Base-by-base conservation (phyloP, 2,888 invertebrate genomes). In the Tetheella fluctuosa region DNA sequence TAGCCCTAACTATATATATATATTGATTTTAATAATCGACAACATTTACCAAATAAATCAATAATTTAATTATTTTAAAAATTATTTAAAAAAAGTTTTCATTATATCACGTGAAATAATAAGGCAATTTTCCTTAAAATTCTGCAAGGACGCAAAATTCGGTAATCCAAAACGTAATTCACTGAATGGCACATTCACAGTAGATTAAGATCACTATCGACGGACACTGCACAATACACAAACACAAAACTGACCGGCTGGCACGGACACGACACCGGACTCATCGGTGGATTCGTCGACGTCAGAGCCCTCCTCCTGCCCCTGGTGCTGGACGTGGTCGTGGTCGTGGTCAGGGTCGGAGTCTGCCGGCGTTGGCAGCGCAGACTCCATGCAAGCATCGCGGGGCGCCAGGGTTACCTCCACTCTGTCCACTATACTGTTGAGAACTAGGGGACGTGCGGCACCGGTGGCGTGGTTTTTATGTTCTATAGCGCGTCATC, bases 381-480 rank as follows among this genome's bases (percentile, higher is more conserved):
- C 75, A 73, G 85, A 64, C 83, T 90, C 92, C 92, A 92, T 92
- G 80, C 85, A 90, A 68, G 86, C 92, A 91, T 92, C 79, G 83
- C 88, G 86, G 81, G 91, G 91, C 79, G 90, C 90, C 91, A 90
- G 90, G 76, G 80, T 79, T 70, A 72, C 73, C 72, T 68, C 61
- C 69, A 63, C 67, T 64, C 48, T 5, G 52, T 58, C 64, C 62
- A 67, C 63, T 62, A 61, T 66, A 60, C 70, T 60, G 59, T 64
- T 64, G 60, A 70, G 64, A 76, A 87, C 89, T 92, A 89, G 90
- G 86, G 84, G 80, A 69, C 77, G 81, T 84, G 81, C 81, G 83
- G 80, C 83, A 79, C 78, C 65, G 70, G 69, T 77, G 64, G 77
- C 64, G 64, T 76, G 77, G 69, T 84, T 90, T 90, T 89, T 86